These are phyloP conservation scores for Ictidomys tridecemlineatus DNA, from an alignment of 2,113 vertebrate genomes.

Conservation along the genomic window DNA sequence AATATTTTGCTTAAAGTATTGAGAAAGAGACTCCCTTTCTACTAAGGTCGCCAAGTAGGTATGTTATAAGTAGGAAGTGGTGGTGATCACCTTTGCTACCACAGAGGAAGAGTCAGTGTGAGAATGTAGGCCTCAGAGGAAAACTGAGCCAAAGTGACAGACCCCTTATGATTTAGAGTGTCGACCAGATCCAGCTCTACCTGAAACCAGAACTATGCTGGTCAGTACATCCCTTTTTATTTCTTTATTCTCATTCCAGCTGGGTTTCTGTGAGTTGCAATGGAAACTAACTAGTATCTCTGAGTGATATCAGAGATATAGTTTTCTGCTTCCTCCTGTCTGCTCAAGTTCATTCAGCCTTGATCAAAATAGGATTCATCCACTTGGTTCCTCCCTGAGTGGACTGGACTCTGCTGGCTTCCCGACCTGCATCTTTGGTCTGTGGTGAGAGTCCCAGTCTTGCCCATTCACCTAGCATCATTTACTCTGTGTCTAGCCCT, in stretches of 20 bases:
- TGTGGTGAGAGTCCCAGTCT: background rate
- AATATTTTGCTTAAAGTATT: conserved; percentile 6
- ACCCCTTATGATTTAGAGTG: background rate
- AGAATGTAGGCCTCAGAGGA: background rate
- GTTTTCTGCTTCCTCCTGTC: background rate
- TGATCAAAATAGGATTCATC: background rate
- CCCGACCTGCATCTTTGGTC: background rate
- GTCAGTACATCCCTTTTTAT: background rate
- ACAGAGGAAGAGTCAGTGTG: background rate
- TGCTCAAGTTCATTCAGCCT: background rate
- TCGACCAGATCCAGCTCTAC: background rate
- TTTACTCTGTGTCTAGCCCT: background rate
- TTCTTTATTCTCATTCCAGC: background rate
- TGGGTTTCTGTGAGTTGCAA: background rate
- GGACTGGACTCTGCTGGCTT: background rate
- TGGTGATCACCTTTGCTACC: background rate
- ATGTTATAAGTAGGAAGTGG: no score
- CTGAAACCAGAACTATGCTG: background rate
- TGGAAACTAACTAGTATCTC: background rate
- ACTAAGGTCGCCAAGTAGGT: background rate
- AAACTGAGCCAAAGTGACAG: background rate
- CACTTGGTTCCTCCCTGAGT: background rate
- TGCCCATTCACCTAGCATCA: background rate
- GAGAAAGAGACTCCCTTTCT: background rate
- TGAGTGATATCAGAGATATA: background rate